These are phyloP conservation scores for Poeciliopsis turneri DNA, from an alignment of 2,797 vertebrate species.

Conservation along the genomic window DNA sequence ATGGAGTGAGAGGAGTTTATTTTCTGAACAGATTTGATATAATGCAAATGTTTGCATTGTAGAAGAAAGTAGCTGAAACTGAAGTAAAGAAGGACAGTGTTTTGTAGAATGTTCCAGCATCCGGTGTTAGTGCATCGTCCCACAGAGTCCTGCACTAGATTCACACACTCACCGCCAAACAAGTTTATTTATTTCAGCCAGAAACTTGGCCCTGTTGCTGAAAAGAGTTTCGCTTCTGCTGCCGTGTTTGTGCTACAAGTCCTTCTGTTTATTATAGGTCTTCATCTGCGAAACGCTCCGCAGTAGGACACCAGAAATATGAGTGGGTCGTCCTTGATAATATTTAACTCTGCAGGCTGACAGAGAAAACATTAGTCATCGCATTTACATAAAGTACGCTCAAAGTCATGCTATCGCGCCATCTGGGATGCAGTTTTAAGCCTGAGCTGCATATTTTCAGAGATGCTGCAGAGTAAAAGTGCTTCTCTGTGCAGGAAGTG, in stretches of 20 bases:
- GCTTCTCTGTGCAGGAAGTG: not conserved
- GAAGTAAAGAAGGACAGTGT: not conserved
- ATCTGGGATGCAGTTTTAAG: not conserved
- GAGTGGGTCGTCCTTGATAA: not conserved
- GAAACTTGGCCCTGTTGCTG: not conserved
- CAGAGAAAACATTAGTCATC: conserved; percentile 29
- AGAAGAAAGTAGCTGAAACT: not conserved
- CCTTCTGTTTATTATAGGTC: not conserved
- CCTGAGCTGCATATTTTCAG: not conserved
- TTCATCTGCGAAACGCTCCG: not conserved
- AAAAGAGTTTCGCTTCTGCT: not conserved
- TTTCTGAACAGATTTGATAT: not conserved
- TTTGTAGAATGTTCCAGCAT: not conserved
- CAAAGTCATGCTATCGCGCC: conserved; percentile 3
- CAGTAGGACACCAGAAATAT: not conserved
- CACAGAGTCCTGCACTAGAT: not conserved
- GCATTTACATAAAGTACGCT: conserved; percentile 35
- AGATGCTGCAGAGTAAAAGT: not conserved
- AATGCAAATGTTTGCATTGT: not conserved
- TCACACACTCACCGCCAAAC: not conserved
- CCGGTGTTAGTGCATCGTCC: not conserved
- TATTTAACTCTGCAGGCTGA: not conserved
- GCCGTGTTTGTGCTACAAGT: not conserved
- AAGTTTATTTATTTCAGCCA: not conserved
- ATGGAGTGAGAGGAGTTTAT: not conserved